Conservation (phyloP, 1,140 invertebrate genomes). For the Monochamus saltuarius region DNA sequence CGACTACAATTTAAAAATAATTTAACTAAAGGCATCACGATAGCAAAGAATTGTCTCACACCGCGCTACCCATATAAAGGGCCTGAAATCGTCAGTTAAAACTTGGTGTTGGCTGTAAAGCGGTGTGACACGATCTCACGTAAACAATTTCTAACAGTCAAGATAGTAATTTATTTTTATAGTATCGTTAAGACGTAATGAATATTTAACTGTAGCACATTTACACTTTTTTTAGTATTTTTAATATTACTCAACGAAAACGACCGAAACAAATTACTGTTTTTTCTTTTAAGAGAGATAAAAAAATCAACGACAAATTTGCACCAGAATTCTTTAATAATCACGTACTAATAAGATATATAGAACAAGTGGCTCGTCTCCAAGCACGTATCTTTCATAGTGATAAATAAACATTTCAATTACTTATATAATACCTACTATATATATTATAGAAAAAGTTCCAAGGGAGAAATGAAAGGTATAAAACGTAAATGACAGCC, state of each 20-base stretch:
- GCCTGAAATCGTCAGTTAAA: too few species aligned
- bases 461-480: constrained; percentile 5
- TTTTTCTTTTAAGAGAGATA: constrained; percentile 12
- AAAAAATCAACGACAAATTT: constrained; percentile 18
- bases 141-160: constrained; percentile 6
- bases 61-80: neutral
- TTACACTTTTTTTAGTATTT: constrained; percentile 6
- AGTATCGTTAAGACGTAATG: neutral
- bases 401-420: constrained; percentile 11
- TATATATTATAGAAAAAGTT: constrained; percentile 18
- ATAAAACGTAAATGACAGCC: constrained; percentile 19
- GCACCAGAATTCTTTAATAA: constrained; percentile 7
- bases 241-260: neutral
- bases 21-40: constrained; percentile 2
- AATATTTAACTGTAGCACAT: constrained; percentile 12
- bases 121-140: neutral
- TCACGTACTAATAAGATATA: neutral
- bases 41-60: neutral
- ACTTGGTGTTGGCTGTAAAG: too few species aligned
- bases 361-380: neutral
- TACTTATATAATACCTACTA: constrained; percentile 19
- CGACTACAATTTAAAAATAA: constrained; percentile 5
- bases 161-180: constrained; percentile 11
- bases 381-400: neutral
- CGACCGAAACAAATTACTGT: neutral